Evolutionary conservation across 2,797 vertebrate species (phyloP).

Genomic region (Lerista edwardsae): DNA sequence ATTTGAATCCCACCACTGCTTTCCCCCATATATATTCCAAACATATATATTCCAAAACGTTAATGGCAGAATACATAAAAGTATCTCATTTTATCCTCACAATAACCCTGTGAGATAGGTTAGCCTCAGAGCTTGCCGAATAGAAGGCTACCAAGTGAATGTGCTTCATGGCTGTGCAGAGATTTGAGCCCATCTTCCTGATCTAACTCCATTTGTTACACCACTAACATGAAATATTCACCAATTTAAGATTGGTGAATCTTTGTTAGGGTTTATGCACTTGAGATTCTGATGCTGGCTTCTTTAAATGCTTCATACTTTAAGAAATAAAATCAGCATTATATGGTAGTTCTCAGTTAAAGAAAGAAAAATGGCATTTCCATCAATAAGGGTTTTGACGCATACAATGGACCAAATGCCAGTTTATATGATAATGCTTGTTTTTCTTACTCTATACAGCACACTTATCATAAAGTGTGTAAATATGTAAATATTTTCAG

Average conservation of each 20-base stretch:
- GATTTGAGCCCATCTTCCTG: neutral
- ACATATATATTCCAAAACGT: neutral
- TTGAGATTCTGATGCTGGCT: neutral
- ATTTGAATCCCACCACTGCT: too few species aligned
- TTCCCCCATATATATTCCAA: neutral
- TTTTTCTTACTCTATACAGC: constrained; percentile 30
- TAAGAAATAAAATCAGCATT: neutral
- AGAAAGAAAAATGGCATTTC: neutral
- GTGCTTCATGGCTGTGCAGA: neutral
- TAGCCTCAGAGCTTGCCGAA: neutral
- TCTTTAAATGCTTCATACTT: neutral
- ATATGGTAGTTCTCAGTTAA: neutral
- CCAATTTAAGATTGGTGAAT: neutral
- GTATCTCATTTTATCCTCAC: neutral
- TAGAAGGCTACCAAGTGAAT: neutral
- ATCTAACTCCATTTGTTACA: neutral
- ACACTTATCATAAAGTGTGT: constrained; percentile 9
- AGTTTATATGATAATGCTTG: neutral
- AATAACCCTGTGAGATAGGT: neutral
- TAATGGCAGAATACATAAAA: neutral
- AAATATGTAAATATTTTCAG: constrained; percentile 21
- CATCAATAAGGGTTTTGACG: neutral
- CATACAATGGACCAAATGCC: constrained; percentile 10
- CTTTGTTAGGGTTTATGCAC: neutral
- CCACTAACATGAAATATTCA: neutral